Evolutionary conservation across 2,113 vertebrate species (phyloP).

Genomic region (Dasyornis broadbenti): DNA sequence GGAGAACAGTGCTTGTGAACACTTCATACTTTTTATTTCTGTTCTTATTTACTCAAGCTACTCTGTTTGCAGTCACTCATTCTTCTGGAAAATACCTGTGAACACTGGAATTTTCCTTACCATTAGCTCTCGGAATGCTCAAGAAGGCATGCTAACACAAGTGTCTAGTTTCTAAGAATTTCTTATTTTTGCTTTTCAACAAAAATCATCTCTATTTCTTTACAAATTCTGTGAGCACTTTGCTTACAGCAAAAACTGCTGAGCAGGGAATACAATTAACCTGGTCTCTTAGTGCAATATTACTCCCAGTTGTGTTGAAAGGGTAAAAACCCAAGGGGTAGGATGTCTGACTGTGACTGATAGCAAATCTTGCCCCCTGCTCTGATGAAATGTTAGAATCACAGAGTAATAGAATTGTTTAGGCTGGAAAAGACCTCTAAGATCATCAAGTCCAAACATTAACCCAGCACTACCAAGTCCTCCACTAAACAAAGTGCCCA

Average conservation of each 20-base stretch:
- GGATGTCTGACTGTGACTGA: neutral
- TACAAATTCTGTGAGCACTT: neutral
- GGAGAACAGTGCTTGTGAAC: neutral
- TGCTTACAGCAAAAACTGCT: neutral
- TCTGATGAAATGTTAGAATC: neutral
- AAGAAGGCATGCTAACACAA: neutral
- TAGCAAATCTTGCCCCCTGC: neutral
- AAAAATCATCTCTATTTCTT: neutral
- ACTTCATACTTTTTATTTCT: neutral
- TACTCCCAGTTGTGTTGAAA: neutral
- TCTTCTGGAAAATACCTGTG: neutral
- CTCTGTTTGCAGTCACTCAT: neutral
- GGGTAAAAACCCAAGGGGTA: neutral
- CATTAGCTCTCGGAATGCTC: neutral
- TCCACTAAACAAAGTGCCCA: neutral
- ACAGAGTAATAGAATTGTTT: neutral
- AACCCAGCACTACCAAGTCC: neutral
- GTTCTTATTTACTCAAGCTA: neutral
- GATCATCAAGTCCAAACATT: neutral
- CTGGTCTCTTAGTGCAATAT: neutral
- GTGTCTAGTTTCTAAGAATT: neutral
- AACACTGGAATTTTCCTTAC: neutral
- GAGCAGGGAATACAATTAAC: neutral
- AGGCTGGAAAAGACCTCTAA: neutral
- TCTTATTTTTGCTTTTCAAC: neutral